A percentile compares a stretch with the other conserved stretches of the same genome.
Evolutionary conservation across 2,888 invertebrate species (phyloP).

Genomic region (Pogonocherus hispidulus): DNA sequence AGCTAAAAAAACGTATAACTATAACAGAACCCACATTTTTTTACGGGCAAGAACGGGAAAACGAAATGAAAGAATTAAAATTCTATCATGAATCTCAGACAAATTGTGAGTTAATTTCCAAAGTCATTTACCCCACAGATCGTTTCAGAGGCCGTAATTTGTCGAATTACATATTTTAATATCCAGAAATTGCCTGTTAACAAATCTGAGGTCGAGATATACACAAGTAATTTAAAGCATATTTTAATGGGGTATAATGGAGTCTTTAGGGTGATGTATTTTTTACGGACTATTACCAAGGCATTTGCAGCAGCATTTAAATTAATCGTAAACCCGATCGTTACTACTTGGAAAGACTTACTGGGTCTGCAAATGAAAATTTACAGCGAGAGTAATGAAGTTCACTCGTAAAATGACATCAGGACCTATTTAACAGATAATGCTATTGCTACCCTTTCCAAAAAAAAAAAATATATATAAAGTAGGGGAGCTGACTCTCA

Average conservation of each 20-base stretch:
- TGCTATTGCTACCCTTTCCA: neutral
- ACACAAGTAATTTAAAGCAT: constrained; percentile 34
- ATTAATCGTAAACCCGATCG: constrained; percentile 43
- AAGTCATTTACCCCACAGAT: neutral
- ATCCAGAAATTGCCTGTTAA: constrained; percentile 4
- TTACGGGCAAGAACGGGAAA: too few species aligned
- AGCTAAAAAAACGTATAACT: too few species aligned
- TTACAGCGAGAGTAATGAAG: constrained; percentile 18
- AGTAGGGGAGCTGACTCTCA: too few species aligned
- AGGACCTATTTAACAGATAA: neutral
- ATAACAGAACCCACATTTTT: too few species aligned
- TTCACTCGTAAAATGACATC: constrained; percentile 11
- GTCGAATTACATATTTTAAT: constrained; percentile 4
- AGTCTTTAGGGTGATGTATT: constrained; percentile 34
- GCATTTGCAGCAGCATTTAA: constrained; percentile 36
- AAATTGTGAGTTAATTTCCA: too few species aligned
- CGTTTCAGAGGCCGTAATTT: constrained; percentile 4
- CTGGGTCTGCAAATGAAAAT: constrained; percentile 26
- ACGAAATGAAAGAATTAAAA: too few species aligned
- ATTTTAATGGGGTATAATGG: constrained; percentile 36
- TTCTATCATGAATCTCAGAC: too few species aligned
- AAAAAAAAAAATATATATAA: neutral
- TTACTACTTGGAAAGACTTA: constrained; percentile 33
- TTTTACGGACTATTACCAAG: constrained; percentile 45
- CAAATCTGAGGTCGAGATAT: constrained; percentile 22